Base-by-base conservation (phyloP, 1,140 invertebrate species). In the Pseudachorutes palmiensis region DNA sequence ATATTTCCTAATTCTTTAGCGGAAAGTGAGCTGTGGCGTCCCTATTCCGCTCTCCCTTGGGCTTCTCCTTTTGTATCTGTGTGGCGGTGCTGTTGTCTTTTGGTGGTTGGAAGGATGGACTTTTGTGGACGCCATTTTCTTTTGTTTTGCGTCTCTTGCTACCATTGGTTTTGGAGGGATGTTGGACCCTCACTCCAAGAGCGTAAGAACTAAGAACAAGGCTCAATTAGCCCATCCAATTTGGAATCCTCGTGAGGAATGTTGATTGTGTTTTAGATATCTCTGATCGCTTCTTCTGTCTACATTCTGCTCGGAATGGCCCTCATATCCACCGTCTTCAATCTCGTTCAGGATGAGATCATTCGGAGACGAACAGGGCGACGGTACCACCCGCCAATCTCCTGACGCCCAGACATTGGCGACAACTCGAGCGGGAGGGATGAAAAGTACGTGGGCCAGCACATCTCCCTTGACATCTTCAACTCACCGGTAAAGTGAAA, bases 281-380 rank as follows among this genome's bases (percentile, higher is more conserved):
- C 90, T 30, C 80, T 92, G 1, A 87, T 91, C 64, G 85, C 85
- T 26, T 88, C 87, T 67, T 88, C 90, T 24, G 81, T 92, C 29
- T 98, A 97, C 78, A 90, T 98, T 57, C 81, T 97, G 30, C 85
- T 96, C 49, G 95, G 95, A 22, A 91, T 98, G 85, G 91, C 94
- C 2, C 83, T 98, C 62, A 88, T 97, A 67, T 94, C 94, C 22
- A 97, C 97, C 90, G 95, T 93, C 78, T 97, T 96, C 80, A 94
- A 92, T 78, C 81, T 98, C 55, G 91, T 97, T 68, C 93, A 97
- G 79, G 93, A 95, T 74, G 91, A 97, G 78, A 86, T 95, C 72
- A 85, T 90, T n/a, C 65, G 71, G 14, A 51, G 66, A 16, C 41
- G 61, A 30, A 64, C 68, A 14, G 74, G 75, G 28, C 32, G 71